Evolutionary conservation across 2,113 vertebrate species (phyloP).

Genomic region (Motacilla alba): DNA sequence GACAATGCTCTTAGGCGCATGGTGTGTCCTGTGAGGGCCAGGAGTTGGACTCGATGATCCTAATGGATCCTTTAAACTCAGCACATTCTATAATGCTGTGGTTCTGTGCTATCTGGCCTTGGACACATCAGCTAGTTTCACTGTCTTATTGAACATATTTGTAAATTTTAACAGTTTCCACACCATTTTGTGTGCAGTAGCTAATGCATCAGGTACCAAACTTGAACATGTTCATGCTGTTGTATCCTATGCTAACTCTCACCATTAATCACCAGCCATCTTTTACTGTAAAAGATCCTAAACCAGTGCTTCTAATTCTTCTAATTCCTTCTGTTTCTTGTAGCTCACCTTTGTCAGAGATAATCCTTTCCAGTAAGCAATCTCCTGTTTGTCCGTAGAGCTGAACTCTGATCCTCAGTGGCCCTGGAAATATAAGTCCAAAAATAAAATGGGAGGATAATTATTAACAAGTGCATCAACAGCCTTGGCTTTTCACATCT

Average conservation of each 20-base stretch:
- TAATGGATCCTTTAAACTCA: background rate
- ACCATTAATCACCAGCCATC: background rate
- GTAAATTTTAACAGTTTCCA: background rate
- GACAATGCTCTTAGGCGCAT: background rate
- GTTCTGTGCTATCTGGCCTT: background rate
- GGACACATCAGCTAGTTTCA: background rate
- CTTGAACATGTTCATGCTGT: background rate
- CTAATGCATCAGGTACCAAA: background rate
- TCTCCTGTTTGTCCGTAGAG: background rate
- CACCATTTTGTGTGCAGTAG: background rate
- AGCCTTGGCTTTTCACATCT: background rate
- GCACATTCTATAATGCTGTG: too few relatives aligned
- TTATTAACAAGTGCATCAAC: background rate
- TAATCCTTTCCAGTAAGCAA: background rate
- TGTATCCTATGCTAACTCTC: background rate
- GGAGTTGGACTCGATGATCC: rapidly evolving
- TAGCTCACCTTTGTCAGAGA: background rate
- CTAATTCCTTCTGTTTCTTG: background rate
- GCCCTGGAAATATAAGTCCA: background rate
- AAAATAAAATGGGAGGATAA: background rate
- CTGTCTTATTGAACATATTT: background rate
- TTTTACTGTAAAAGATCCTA: background rate
- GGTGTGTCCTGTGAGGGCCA: background rate
- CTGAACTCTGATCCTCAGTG: background rate
- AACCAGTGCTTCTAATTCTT: background rate